Conservation (phyloP, 2,888 invertebrate species). For the Eurois occulta region DNA sequence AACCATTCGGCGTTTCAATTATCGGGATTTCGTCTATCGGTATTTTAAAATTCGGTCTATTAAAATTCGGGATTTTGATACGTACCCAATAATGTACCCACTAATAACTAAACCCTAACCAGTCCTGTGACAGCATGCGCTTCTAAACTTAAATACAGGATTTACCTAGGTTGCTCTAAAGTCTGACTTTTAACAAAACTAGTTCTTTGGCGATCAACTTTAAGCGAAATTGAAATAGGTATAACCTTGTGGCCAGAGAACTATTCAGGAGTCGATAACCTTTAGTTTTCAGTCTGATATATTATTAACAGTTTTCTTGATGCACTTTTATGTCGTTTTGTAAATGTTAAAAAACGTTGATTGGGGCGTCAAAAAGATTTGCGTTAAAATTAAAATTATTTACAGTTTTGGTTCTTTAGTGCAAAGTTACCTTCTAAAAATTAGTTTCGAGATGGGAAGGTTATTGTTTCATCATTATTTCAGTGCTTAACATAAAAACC, state of each 20-base stretch:
- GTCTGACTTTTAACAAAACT: not conserved
- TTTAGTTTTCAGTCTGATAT: constrained; percentile 1
- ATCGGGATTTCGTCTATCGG: too few species aligned
- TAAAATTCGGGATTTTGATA: too few species aligned
- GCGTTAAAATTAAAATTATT: not conserved
- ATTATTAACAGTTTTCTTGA: too few species aligned
- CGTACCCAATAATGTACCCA: too few species aligned
- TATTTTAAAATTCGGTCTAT: too few species aligned
- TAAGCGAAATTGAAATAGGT: constrained; percentile 3
- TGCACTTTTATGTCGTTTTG: not conserved
- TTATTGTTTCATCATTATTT: too few species aligned
- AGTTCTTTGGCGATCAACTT: not conserved
- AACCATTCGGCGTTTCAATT: too few species aligned
- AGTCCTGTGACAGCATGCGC: not conserved
- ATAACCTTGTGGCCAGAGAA: constrained; percentile 6
- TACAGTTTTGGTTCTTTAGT: not conserved
- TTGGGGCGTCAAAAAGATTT: not conserved
- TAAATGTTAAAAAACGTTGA: not conserved
- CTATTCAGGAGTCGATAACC: constrained; percentile 16
- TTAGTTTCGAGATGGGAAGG: not conserved
- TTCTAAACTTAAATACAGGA: constrained; percentile 1
- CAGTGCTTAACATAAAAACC: not conserved
- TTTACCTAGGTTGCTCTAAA: not conserved
- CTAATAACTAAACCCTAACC: too few species aligned
- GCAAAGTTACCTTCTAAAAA: not conserved